Conservation (phyloP, 2,797 vertebrate genomes). For the Poeciliopsis turneri region DNA sequence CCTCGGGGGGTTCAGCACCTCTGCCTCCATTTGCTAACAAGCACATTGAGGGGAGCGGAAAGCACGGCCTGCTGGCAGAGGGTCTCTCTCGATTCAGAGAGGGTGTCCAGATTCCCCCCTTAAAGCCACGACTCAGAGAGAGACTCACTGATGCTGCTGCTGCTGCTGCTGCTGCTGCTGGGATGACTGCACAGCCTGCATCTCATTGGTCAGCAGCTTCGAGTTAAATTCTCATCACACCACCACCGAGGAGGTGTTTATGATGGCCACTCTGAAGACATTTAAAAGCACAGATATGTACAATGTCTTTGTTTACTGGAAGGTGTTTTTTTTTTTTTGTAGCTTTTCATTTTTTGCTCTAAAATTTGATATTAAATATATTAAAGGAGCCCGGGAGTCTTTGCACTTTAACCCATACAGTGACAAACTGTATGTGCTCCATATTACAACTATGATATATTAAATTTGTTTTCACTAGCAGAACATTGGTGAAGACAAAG, state of each 20-base stretch:
- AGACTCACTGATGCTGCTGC: conserved; percentile 51
- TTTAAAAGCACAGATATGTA: background rate
- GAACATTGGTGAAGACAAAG: background rate
- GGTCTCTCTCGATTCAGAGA: conserved; percentile 55
- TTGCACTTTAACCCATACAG: background rate
- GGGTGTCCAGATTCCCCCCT: conserved; percentile 63
- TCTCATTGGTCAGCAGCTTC: conserved; percentile 71
- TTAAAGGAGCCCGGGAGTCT: background rate
- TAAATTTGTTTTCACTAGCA: too few relatives aligned
- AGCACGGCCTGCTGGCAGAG: conserved; percentile 66
- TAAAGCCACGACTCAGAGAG: conserved; percentile 33
- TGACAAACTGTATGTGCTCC: background rate
- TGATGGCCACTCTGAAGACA: background rate
- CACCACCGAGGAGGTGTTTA: conserved; percentile 50
- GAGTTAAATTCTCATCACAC: conserved; percentile 73
- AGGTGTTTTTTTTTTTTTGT: background rate
- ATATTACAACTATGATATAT: background rate
- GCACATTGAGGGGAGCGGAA: conserved; percentile 61
- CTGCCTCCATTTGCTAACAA: conserved; percentile 81
- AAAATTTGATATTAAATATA: background rate
- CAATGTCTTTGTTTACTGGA: background rate
- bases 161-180: conserved; percentile 51
- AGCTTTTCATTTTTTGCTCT: background rate
- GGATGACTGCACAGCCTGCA: conserved; percentile 58
- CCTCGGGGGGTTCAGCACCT: conserved; percentile 82